Conservation (phyloP, 2,797 vertebrate genomes). For the Amphiprion clarkii region DNA sequence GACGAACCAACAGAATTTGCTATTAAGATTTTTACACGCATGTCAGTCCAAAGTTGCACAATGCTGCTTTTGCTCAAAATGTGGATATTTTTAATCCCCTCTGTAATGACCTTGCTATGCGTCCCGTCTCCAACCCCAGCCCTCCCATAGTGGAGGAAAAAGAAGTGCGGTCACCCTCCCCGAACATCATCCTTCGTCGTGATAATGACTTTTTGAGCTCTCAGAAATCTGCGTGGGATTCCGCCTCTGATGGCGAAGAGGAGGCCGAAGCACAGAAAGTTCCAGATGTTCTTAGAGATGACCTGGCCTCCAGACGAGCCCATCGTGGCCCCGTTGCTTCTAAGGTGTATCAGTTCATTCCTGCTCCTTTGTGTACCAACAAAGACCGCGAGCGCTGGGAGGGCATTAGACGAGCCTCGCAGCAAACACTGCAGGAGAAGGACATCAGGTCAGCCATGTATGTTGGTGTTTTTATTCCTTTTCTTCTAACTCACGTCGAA, state of each 20-base stretch:
- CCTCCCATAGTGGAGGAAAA: constrained; percentile 78
- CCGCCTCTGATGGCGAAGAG: constrained; percentile 80
- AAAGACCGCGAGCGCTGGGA: constrained; percentile 86
- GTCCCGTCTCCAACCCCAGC: constrained; percentile 68
- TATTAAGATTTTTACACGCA: not conserved
- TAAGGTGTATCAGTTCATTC: constrained; percentile 81
- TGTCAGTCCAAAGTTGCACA: constrained; percentile 27
- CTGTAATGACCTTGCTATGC: constrained; percentile 50
- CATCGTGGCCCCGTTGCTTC: constrained; percentile 61
- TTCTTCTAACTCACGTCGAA: constrained; percentile 36
- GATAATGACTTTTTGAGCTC: constrained; percentile 89
- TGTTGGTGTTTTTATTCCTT: constrained; percentile 3
- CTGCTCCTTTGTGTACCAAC: constrained; percentile 75
- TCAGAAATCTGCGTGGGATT: constrained; percentile 85
- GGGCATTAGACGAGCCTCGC: constrained; percentile 83
- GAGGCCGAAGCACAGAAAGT: constrained; percentile 82
- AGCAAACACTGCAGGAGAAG: constrained; percentile 82
- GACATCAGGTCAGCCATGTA: constrained; percentile 78
- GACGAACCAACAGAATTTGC: constrained; percentile 23
- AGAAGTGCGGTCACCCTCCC: constrained; percentile 75
- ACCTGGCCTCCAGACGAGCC: constrained; percentile 89
- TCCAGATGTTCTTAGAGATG: constrained; percentile 93
- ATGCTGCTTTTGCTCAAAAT: constrained; percentile 15
- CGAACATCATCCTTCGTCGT: constrained; percentile 90
- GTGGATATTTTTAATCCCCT: not conserved